These are phyloP conservation scores for Sitta europaea DNA, from an alignment of 2,113 vertebrate species.

Conservation along the genomic window DNA sequence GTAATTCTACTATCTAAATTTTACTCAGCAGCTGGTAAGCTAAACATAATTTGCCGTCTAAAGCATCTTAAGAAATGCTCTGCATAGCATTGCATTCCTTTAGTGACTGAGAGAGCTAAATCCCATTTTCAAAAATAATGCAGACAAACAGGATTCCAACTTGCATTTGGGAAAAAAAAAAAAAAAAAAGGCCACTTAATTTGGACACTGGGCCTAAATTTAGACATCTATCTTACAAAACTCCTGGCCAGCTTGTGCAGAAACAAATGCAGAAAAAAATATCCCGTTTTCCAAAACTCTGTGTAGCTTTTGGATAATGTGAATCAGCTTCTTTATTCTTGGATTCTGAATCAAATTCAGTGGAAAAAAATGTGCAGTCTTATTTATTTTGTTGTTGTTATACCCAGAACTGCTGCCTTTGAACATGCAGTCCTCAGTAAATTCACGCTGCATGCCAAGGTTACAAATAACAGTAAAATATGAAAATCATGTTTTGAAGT, in stretches of 20 bases:
- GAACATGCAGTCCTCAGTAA: constrained; percentile 31
- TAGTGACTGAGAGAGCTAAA: background rate
- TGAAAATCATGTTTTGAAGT: background rate
- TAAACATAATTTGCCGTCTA: background rate
- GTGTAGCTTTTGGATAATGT: constrained; percentile 41
- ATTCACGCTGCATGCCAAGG: background rate
- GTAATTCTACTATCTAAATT: background rate
- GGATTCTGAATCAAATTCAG: constrained; percentile 24
- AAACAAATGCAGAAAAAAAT: constrained; percentile 17
- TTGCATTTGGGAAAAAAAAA: rapidly evolving
- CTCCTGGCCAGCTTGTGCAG: background rate
- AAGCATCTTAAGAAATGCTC: background rate
- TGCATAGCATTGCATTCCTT: background rate
- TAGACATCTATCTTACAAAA: constrained; percentile 28
- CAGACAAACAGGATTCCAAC: background rate
- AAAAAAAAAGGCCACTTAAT: background rate
- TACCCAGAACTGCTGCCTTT: background rate
- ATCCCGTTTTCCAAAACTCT: constrained; percentile 33
- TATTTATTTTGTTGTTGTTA: constrained; percentile 36
- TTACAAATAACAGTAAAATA: background rate
- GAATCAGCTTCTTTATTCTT: constrained; percentile 44
- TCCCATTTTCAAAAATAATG: background rate
- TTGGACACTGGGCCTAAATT: constrained; percentile 21
- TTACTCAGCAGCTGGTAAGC: background rate
- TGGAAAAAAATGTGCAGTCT: constrained; percentile 47